A percentile compares a stretch with the other conserved stretches of the same genome.
These are phyloP conservation scores for Smutsia gigantea DNA, from an alignment of 2,797 vertebrate genomes.

Conservation along the genomic window DNA sequence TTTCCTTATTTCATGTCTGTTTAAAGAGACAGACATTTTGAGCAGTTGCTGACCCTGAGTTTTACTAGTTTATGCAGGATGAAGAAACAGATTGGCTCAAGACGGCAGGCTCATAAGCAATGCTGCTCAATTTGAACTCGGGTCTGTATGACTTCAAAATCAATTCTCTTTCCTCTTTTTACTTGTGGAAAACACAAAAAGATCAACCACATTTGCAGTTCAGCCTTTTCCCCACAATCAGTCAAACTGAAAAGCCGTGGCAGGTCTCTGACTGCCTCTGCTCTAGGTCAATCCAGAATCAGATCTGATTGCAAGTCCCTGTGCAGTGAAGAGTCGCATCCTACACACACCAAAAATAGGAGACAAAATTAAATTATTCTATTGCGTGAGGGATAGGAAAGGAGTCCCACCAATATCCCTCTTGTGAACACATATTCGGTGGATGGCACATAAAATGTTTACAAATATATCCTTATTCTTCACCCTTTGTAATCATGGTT, in stretches of 20 bases:
- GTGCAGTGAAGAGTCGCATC: background rate
- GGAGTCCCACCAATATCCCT: background rate
- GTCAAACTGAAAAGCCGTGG: background rate
- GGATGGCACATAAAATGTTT: background rate
- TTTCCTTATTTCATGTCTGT: background rate
- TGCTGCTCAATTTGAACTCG: background rate
- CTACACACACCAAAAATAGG: background rate
- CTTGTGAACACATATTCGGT: background rate
- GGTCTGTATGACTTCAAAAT: background rate
- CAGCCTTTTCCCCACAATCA: background rate
- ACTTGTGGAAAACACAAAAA: background rate
- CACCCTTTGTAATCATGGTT: constrained; percentile 24
- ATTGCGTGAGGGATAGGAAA: background rate
- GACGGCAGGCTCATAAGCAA: background rate
- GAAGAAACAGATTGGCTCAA: background rate
- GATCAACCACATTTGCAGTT: background rate
- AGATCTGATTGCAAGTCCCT: background rate
- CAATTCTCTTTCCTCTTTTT: background rate
- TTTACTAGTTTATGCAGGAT: background rate
- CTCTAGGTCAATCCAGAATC: background rate
- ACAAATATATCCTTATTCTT: constrained; percentile 37
- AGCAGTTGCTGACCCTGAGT: background rate
- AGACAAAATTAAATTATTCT: background rate
- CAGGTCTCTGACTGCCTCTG: background rate
- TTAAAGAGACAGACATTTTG: background rate